Base-by-base conservation (phyloP, 2,888 invertebrate genomes). In the Phania funesta region DNA sequence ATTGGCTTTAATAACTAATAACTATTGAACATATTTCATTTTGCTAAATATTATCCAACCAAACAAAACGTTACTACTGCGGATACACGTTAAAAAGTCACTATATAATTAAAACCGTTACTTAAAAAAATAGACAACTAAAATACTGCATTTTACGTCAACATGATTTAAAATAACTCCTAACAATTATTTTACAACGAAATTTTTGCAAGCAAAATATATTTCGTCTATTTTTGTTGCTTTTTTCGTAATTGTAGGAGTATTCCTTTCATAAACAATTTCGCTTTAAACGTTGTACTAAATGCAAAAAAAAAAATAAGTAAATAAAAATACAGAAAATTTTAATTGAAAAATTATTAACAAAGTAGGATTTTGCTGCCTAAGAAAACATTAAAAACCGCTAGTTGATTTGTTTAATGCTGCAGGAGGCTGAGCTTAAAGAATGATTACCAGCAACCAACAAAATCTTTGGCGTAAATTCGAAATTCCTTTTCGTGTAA, bases 221-320 rank as follows among this genome's bases (percentile, higher is more conserved):
- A 29, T 41, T 60, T 41, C 44, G 11, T 11, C n/a, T 41, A 4
- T 46, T n/a, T 41, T 20, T 24, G 1, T 48, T 60, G 18, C 11
- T n/a, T 11, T 26, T 64, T 76, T 24, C 18, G 50, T 29, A 73
- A 65, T 64, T 70, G 82, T 74, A 78, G 82, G 82, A 65, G 82
- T 70, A 52, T 58, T 78, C 38, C 56, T 60, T 73, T 71, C 65
- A 16, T 26, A 52, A 26, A 29, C 50, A 71, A 67, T 48, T 60
- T 68, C 48, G 8, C 24, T 56, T 1, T 4, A 41, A 38, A 20
- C 2, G 8, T 54, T n/a, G n/a, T n/a, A n/a, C n/a, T n/a, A n/a
- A n/a, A n/a, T n/a, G n/a, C n/a, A n/a, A n/a, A n/a, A n/a, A n/a
- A n/a, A n/a, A n/a, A n/a, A n/a, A n/a, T n/a, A n/a, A 13, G 3